Evolutionary conservation across 2,113 vertebrate genomes (phyloP), one percentile per base, ranked within the genome.

Genomic region (Trogon surrucura): DNA sequence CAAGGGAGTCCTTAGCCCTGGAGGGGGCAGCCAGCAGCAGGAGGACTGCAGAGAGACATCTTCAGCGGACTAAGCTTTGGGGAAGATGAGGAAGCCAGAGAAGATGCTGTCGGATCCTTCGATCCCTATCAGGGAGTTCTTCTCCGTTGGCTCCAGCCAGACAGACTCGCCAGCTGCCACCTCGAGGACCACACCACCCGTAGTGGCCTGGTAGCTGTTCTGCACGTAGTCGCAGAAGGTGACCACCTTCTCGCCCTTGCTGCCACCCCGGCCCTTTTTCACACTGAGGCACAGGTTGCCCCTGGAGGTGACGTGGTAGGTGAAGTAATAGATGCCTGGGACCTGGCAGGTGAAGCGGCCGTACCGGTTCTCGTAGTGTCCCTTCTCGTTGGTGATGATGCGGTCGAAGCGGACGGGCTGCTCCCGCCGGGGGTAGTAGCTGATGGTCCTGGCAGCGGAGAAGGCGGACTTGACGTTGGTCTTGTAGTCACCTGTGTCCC

Each of bases 31-130:
- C 23, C 36, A n/a, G 58, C 47, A 19, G 41, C 34, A 67, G 51
- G 20, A 38, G 30, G 45, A 75, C 58, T 64, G 44, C 54, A 34
- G 57, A 13, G 26, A 11, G 17, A 11, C 7, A 11, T 25, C 9
- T 0, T 21, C 22, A 4, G 19, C 0, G 1, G 56, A 14, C 44
- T 97, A 97, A 51, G 8, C 6, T 0, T 91, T 88, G 0, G 98
- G 98, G 92, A 98, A 99, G 72, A 99, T 94, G 36, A 99, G 94
- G 87, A 99, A 99, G 11, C 98, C 98, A 0, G 98, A 98, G 94
- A 99, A 99, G 44, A 98, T 97, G 89, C 98, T 98, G 75, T 99
- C 98, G 0, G 98, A 96, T 0, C 98, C 98, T 5, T 98, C 97
- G 0, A 95, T 69, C 16, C 97, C 98, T 53, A 98, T 36, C n/a